A percentile compares a stretch with the other conserved stretches of the same genome.
These are phyloP conservation scores for Linyphia triangularis DNA, from an alignment of 2,888 invertebrate genomes.

Conservation along the genomic window DNA sequence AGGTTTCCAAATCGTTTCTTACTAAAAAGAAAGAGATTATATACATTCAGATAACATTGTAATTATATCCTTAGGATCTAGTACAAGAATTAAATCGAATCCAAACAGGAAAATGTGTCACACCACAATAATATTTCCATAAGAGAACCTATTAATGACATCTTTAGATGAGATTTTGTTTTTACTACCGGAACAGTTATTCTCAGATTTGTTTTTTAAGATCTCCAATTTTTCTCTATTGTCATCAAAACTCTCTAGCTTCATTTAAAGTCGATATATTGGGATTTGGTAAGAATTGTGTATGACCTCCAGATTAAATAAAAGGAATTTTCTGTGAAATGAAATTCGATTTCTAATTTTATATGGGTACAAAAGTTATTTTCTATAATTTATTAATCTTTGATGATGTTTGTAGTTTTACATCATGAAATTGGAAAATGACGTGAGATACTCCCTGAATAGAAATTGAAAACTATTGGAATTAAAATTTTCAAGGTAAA, in stretches of 20 bases:
- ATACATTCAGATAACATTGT: conserved; percentile 20
- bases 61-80: conserved; percentile 26
- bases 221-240: conserved; percentile 31
- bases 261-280: conserved; percentile 64
- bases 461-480: too few species aligned
- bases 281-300: conserved; percentile 23
- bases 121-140: conserved; percentile 44
- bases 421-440: too few species aligned
- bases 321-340: background rate
- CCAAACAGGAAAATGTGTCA: conserved; percentile 45
- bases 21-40: conserved; percentile 24
- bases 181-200: conserved; percentile 24
- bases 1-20: background rate
- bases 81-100: conserved; percentile 62
- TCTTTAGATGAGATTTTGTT: conserved; percentile 46
- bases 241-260: conserved; percentile 63
- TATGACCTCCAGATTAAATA: background rate
- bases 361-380: conserved; percentile 28
- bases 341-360: conserved; percentile 59
- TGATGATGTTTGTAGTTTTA: conserved; percentile 30
- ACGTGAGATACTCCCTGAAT: too few species aligned
- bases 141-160: conserved; percentile 55
- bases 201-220: conserved; percentile 30
- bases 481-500: too few species aligned
- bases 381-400: conserved; percentile 33